A percentile compares a stretch with the other conserved stretches of the same genome.
Conservation (phyloP, 2,797 vertebrate genomes). For the Fistularia tabacaria region DNA sequence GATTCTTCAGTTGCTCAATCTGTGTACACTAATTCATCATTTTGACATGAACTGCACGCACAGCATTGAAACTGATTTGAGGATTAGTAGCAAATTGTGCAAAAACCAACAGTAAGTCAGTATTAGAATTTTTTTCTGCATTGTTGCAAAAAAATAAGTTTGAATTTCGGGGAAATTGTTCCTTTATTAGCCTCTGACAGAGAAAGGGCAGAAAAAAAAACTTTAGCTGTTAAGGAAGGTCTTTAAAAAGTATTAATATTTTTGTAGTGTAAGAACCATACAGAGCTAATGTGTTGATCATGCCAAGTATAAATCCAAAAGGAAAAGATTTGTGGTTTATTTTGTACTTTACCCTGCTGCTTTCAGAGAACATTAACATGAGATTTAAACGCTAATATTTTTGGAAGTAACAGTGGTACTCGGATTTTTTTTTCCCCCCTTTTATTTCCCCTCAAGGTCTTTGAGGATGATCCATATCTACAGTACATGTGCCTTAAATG, state of each 20-base stretch:
- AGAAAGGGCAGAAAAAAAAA: constrained; percentile 5
- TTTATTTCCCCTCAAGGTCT: too few relatives aligned
- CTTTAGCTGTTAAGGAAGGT: constrained; percentile 1
- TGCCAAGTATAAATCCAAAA: constrained; percentile 15
- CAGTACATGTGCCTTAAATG: not conserved
- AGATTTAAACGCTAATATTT: constrained; percentile 14
- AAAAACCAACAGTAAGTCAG: too few relatives aligned
- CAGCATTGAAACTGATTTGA: too few relatives aligned
- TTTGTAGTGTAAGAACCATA: not conserved
- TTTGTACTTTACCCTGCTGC: constrained; percentile 9
- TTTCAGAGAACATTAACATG: constrained; percentile 7
- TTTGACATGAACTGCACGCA: too few relatives aligned
- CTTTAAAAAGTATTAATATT: constrained; percentile 30
- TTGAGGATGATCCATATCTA: too few relatives aligned
- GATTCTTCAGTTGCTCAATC: too few relatives aligned
- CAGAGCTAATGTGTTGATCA: constrained; percentile 5
- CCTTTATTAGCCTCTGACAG: constrained; percentile 4
- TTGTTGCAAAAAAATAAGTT: not conserved
- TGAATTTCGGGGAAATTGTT: not conserved
- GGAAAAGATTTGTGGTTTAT: constrained; percentile 17
- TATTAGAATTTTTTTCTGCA: constrained; percentile 14
- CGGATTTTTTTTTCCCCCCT: too few relatives aligned
- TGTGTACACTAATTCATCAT: too few relatives aligned
- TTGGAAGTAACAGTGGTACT: constrained; percentile 6
- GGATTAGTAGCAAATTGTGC: too few relatives aligned